These are phyloP conservation scores for Synanthedon tipuliformis DNA, from an alignment of 2,888 invertebrate genomes.

Conservation along the genomic window DNA sequence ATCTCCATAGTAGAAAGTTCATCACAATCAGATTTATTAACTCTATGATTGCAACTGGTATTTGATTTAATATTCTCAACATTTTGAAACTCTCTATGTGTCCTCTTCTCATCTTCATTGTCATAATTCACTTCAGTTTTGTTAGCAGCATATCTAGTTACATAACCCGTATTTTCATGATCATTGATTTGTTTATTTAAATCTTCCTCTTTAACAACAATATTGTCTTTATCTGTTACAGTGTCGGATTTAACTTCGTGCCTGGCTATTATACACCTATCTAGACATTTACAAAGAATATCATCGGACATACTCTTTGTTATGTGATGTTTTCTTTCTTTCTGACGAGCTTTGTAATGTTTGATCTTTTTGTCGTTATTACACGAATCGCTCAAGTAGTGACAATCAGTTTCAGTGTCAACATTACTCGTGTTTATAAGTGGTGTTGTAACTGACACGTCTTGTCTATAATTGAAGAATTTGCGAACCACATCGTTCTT, in stretches of 20 bases:
- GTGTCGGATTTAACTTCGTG: slow-evolving; percentile 11
- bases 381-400: slow-evolving; percentile 38
- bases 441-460: slow-evolving; percentile 51
- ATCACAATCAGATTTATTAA: not conserved
- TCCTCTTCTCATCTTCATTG: not conserved
- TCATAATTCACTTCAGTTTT: not conserved
- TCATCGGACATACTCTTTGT: slow-evolving; percentile 52
- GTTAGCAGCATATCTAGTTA: not conserved
- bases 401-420: slow-evolving; percentile 42
- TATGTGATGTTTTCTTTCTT: slow-evolving; percentile 24
- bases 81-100: too few relatives aligned
- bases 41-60: not conserved
- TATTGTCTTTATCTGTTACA: not conserved
- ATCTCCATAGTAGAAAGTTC: not conserved
- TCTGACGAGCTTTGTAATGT: slow-evolving; percentile 52
- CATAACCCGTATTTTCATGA: too few relatives aligned
- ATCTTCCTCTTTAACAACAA: not conserved
- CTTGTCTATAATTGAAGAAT: slow-evolving; percentile 43
- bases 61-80: not conserved
- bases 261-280: slow-evolving; percentile 43
- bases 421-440: slow-evolving; percentile 44
- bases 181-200: not conserved
- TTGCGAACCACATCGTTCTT: slow-evolving; percentile 30
- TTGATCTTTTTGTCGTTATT: slow-evolving; percentile 40
- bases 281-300: slow-evolving; percentile 51